Evolutionary conservation across 2,113 vertebrate species (phyloP).

Genomic region (Lethenteron camtschaticum): DNA sequence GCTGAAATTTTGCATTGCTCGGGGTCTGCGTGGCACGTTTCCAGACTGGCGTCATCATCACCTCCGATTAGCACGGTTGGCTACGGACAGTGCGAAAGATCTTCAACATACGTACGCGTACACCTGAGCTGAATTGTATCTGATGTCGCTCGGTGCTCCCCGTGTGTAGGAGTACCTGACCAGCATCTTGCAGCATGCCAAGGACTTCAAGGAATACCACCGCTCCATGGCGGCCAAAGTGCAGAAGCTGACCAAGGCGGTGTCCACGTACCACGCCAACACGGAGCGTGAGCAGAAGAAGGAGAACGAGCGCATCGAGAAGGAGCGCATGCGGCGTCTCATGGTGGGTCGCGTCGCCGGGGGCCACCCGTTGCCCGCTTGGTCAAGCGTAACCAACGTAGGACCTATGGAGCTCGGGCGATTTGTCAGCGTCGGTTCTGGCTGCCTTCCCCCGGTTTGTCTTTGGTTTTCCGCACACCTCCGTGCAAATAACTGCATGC

Average conservation of each 20-base stretch:
- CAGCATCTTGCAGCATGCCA: conserved; percentile 90
- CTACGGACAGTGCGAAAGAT: too few relatives aligned
- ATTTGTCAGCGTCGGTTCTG: background rate
- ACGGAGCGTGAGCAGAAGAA: conserved; percentile 96
- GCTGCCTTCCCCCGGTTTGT: background rate
- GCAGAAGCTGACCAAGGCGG: conserved; percentile 82
- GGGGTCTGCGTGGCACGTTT: too few relatives aligned
- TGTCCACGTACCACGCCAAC: conserved; percentile 86
- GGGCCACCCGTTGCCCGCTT: background rate
- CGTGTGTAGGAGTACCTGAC: conserved; percentile 75
- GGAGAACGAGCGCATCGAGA: conserved; percentile 85
- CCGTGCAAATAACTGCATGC: too few relatives aligned
- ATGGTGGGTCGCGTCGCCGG: conserved; percentile 36
- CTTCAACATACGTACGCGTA: too few relatives aligned
- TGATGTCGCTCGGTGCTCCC: too few relatives aligned
- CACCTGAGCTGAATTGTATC: too few relatives aligned
- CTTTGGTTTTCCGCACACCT: too few relatives aligned
- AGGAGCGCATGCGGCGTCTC: conserved; percentile 77
- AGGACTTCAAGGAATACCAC: conserved; percentile 94
- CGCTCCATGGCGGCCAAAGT: conserved; percentile 74
- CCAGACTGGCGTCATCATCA: too few relatives aligned
- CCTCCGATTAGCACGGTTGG: too few relatives aligned
- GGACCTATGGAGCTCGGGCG: background rate
- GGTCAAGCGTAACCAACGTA: background rate
- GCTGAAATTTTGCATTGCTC: too few relatives aligned